These are phyloP conservation scores for Hermetia illucens DNA, from an alignment of 1,140 invertebrate species.

Conservation along the genomic window DNA sequence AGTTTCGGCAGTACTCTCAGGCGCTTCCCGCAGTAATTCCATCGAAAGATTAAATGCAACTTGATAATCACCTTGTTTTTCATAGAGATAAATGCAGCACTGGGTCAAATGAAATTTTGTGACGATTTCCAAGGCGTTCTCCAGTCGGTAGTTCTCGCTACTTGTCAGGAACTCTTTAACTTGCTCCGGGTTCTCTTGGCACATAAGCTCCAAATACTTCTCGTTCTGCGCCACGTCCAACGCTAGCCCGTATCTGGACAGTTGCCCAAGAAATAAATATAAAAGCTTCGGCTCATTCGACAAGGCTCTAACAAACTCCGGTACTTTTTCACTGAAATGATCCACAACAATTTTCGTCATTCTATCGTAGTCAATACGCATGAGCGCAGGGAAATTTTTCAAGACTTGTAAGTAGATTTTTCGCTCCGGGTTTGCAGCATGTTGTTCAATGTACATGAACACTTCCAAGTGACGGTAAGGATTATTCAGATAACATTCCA, in stretches of 20 bases:
- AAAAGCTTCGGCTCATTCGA: constrained; percentile 31
- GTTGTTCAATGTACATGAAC: constrained; percentile 59
- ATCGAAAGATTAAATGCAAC: constrained; percentile 33
- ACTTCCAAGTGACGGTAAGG: constrained; percentile 48
- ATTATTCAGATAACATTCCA: constrained; percentile 35
- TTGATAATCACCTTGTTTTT: constrained; percentile 32
- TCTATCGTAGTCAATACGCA: constrained; percentile 31
- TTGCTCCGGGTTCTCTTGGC: constrained; percentile 32
- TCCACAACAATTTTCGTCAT: constrained; percentile 39
- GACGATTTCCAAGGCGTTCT: constrained; percentile 31
- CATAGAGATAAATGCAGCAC: constrained; percentile 32
- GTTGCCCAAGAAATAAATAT: constrained; percentile 45
- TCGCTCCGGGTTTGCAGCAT: constrained; percentile 39
- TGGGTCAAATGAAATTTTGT: constrained; percentile 25
- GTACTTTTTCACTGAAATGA: constrained; percentile 29
- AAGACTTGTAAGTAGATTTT: constrained; percentile 33
- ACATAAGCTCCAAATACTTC: constrained; percentile 52
- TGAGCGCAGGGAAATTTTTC: constrained; percentile 23
- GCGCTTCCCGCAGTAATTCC: constrained; percentile 19
- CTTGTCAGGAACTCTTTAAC: constrained; percentile 21
- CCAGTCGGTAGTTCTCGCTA: constrained; percentile 18
- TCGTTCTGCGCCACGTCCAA: constrained; percentile 40
- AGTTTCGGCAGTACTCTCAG: constrained; percentile 10
- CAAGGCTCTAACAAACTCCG: constrained; percentile 28
- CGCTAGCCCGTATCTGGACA: constrained; percentile 39